Evolutionary conservation across 2,113 vertebrate species (phyloP), one percentile per base, ranked within the genome.

Genomic region (Tragelaphus scriptus): DNA sequence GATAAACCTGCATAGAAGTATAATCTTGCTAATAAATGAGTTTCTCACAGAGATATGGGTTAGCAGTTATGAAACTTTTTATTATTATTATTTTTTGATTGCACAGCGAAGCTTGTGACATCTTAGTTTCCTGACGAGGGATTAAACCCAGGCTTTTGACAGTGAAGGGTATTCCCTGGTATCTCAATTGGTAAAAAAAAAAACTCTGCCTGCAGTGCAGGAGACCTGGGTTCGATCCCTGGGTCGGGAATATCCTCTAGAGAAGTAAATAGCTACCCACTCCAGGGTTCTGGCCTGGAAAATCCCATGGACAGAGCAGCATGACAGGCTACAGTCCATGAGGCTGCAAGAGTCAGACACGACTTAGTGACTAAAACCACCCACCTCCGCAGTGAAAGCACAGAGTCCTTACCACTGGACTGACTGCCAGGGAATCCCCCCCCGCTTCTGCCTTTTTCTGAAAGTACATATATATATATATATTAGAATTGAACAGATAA

Each of bases 381-480:
- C n/a, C n/a, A 21, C 44, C 26, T 80, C 2, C 0, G 26, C 44
- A 80, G 77, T 80, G 44, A 10, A 80, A 49, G 44, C 15, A 5
- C 14, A 30, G 77, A 80, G 26, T 80, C 26, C 77, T 80, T 49
- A 30, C 77, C 77, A 23, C n/a, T 71, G n/a, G n/a, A 49, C 26
- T 49, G 47, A 80, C 7, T 5, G 2, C 26, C 44, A 30, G 44
- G 77, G 77, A 49, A 49, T 79, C 2, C 26, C 63, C 9, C 9
- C 68, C 9, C n/a, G 0, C 2, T 19, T 19, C 1, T 0, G 5
- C 77, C 26, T 49, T 80, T 80, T 30, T 49, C 47, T 6, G 23
- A 58, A 58, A 40, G n/a, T 58, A n/a, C 17, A 28, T 59, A 5
- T 26, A 4, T 59, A 23, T 75, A 28, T 89, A 11, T 49, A 23